Base-by-base conservation (phyloP, 2,888 invertebrate species). In the Frankliniella intonsa region DNA sequence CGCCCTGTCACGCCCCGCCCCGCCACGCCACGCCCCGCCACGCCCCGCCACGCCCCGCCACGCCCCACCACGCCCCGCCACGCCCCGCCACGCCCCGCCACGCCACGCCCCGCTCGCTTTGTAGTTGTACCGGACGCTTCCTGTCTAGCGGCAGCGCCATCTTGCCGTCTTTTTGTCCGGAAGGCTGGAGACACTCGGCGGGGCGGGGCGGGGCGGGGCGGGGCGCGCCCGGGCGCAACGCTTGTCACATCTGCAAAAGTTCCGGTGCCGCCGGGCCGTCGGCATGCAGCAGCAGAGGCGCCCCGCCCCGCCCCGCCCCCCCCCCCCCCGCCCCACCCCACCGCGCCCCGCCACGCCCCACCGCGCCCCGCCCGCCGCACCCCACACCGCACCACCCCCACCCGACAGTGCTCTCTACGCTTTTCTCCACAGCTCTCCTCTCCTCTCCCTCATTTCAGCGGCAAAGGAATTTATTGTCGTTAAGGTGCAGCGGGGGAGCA, bases 371-470 rank as follows among this genome's bases (percentile, higher is more conserved):
- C 10, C 51, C 51, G 51, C 51, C 9, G 51, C 51, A 51, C 10
- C 9, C 12, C 55, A 55, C 55, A 2, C 38, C 3, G 38, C 38
- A 1, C 7, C 14, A 8, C 14, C 55, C 17, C 55, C 12, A 2
- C 55, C 55, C 14, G 55, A 8, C 14, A n/a, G n/a, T n/a, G n/a
- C n/a, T n/a, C 55, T 5, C 55, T 55, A 55, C 55, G 55, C 55
- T 55, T 38, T 5, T 38, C 14, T 55, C 55, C 12, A 17, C 55
- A 17, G 55, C 55, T n/a, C n/a, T n/a, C n/a, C n/a, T n/a, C 55
- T 55, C 9, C 55, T 55, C 55, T 55, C 62, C 62, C 62, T 62
- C 62, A 62, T 62, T 62, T 62, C 62, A 62, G 62, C 62, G 62
- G 62, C 62, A 7, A 38, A 17, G 62, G 62, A 62, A 62, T 62